Evolutionary conservation across 2,888 invertebrate genomes (phyloP), one percentile per base, ranked within the genome.

Genomic region (Volucella zonaria): DNA sequence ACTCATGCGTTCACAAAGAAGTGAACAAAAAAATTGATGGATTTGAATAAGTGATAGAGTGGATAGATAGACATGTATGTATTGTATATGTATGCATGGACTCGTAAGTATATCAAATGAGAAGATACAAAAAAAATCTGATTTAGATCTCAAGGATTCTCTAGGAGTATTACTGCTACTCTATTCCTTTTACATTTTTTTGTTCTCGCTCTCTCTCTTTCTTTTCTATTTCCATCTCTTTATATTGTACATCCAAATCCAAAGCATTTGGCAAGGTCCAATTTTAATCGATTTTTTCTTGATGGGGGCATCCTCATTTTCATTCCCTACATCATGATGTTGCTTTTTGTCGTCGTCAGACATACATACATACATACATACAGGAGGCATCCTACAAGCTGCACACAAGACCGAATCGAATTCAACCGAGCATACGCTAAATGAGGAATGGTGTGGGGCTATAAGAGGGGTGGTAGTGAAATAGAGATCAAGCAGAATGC

Each of bases 201-300:
- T 54, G 45, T 78, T 66, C 62, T 73, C 59, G 15, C 18, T 61
- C 54, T 15, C 58, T 49, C 40, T 52, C 10, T 14, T 12, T 49
- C 8, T 38, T 42, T 10, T 23, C 38, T 54, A 3, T 2, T 23
- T 23, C 40, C 31, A 14, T 45, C 43, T 61, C 31, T 74, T 49
- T 59, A n/a, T n/a, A n/a, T n/a, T n/a, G 15, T 40, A 51, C n/a
- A 59, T 70, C 23, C 51, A 38, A 18, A 64, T 64, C 75, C 52
- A 49, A 70, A 66, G 59, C 66, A 82, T 78, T 83, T 66, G 79
- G 75, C 75, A 83, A 23, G 66, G 75, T 83, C 75, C 79, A 61
- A 70, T 83, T 80, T 83, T 76, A 83, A 79, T 83, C 83, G 83
- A 83, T 83, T 83, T 71, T 76, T 51, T 59, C 71, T 51, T 71